Percentiles rank a stretch among this genome's conserved stretches.
phyloP scores from a whole-genome alignment of 1,140 invertebrate genomes.

The Calosoma granatense region DNA sequence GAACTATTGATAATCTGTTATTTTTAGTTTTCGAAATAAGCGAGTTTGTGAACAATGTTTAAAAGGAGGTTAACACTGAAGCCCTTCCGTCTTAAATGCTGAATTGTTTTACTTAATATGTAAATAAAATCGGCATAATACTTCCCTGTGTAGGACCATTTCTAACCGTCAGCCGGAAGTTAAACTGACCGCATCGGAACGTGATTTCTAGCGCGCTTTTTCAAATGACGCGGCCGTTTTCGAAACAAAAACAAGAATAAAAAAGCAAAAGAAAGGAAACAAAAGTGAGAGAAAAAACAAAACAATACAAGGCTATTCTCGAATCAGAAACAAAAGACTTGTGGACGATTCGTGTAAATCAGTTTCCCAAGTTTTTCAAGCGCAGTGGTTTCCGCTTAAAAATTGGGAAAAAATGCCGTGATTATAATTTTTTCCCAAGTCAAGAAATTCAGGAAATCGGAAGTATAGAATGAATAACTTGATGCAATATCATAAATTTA shows the following conservation, averaged over 20 bases:
- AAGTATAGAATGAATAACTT: too few species aligned
- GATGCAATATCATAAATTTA: too few species aligned
- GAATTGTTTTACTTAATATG: too few species aligned
- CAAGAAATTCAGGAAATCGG: too few species aligned
- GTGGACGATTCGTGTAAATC: neutral
- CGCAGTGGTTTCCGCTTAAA: neutral
- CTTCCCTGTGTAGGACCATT: neutral
- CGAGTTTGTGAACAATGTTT: too few species aligned
- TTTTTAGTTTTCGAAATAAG: too few species aligned
- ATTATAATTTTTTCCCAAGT: too few species aligned
- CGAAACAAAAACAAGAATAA: neutral
- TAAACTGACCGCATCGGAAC: slow-evolving; percentile 3
- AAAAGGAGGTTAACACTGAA: too few species aligned
- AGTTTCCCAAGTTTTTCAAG: neutral
- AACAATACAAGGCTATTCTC: too few species aligned
- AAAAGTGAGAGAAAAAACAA: neutral
- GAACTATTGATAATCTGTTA: too few species aligned
- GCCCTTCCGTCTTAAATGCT: too few species aligned
- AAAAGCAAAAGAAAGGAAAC: neutral
- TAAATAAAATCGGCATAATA: too few species aligned
- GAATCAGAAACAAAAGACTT: slow-evolving; percentile 1
- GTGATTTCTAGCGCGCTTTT: slow-evolving; percentile 4
- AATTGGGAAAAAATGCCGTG: neutral
- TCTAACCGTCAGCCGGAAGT: neutral
- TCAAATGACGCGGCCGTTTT: slow-evolving; percentile 5